These are phyloP conservation scores for Bradynema listronoti DNA, from an alignment of 1,140 invertebrate genomes.

Conservation along the genomic window DNA sequence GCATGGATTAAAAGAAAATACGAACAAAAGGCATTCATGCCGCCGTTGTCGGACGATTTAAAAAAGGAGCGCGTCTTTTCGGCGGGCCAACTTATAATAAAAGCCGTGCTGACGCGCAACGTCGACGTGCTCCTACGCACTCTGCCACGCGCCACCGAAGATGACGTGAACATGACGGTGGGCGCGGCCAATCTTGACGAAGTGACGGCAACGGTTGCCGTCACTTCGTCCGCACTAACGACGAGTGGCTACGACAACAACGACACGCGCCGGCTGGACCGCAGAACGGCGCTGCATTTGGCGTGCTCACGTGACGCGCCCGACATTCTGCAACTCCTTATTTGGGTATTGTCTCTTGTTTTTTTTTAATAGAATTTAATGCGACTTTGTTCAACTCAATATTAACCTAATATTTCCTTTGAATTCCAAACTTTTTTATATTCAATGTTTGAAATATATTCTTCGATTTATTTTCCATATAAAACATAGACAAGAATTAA, in stretches of 20 bases:
- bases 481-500: no score
- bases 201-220: no score
- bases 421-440: background rate
- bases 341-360: conserved; percentile 26
- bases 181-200: no score
- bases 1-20: conserved; percentile 81
- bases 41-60: conserved; percentile 61
- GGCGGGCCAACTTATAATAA: conserved; percentile 26
- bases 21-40: conserved; percentile 68
- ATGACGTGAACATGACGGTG: conserved; percentile 14
- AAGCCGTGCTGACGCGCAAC: conserved; percentile 31
- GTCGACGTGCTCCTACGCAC: conserved; percentile 19
- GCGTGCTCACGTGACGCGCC: conserved; percentile 28
- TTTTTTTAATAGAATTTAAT: conserved; percentile 4
- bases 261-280: no score
- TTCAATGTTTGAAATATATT: background rate
- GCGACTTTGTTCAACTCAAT: background rate
- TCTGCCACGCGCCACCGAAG: conserved; percentile 27
- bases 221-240: no score
- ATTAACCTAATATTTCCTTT: background rate
- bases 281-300: conserved; percentile 24
- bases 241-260: no score
- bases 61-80: conserved; percentile 13
- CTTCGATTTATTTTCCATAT: no score
- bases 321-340: conserved; percentile 27